phyloP scores from a whole-genome alignment of 2,888 invertebrate genomes.

The Lacanobia oleracea region DNA sequence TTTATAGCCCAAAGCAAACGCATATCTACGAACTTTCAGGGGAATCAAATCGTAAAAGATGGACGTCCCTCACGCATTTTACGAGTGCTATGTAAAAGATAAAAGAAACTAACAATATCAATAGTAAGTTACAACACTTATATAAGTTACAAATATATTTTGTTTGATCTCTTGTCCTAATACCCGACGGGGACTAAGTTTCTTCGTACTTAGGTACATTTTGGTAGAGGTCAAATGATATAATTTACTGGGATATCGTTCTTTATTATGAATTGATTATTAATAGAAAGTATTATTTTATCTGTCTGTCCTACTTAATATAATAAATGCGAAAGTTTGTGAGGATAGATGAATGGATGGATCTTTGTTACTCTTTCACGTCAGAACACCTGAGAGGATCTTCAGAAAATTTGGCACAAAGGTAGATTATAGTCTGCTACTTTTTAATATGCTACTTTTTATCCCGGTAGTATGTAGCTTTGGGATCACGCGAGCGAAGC shows the following conservation, averaged over 20 bases:
- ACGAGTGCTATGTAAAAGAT: conserved; percentile 46
- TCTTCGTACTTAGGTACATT: conserved; percentile 16
- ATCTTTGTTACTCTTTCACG: too few species aligned
- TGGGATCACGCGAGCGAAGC: too few species aligned
- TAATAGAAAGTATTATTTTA: too few species aligned
- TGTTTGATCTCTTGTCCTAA: conserved; percentile 39
- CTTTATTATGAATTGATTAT: conserved; percentile 3
- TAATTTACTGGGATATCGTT: conserved; percentile 29
- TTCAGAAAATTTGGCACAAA: too few species aligned
- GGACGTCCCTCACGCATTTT: conserved; percentile 32
- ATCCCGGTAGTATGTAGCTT: too few species aligned
- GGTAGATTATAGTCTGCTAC: too few species aligned
- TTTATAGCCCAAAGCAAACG: conserved; percentile 26
- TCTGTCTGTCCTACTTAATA: too few species aligned
- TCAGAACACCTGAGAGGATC: too few species aligned
- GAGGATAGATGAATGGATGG: too few species aligned
- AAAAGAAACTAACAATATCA: conserved; percentile 50
- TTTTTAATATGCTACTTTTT: too few species aligned
- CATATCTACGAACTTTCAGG: conserved; percentile 14
- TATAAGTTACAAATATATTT: conserved; percentile 46
- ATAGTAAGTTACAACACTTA: conserved; percentile 44
- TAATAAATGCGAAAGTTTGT: too few species aligned
- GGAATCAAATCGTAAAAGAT: conserved; percentile 33
- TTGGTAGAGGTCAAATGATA: conserved; percentile 21
- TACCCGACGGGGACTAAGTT: conserved; percentile 23